These are phyloP conservation scores for Ammodramus savannarum DNA, from an alignment of 2,113 vertebrate genomes.

Conservation along the genomic window DNA sequence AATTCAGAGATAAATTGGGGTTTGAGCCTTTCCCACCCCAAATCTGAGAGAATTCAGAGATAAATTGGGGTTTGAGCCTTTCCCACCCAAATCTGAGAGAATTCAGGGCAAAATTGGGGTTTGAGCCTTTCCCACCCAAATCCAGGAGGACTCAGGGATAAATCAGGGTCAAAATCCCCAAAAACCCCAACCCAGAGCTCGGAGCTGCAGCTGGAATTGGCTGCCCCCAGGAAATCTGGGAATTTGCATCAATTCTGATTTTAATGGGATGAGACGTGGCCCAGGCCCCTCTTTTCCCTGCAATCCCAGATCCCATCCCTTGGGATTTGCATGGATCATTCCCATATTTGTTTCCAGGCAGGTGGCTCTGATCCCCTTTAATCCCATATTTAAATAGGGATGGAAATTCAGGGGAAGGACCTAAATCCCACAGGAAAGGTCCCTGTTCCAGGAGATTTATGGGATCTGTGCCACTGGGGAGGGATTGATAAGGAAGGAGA, in stretches of 20 bases:
- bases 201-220: background rate
- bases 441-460: background rate
- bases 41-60: fast-evolving
- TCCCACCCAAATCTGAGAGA: background rate
- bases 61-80: background rate
- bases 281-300: background rate
- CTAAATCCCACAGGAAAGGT: background rate
- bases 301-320: background rate
- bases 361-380: background rate
- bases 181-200: background rate
- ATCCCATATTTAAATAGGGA: background rate
- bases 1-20: background rate
- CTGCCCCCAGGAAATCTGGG: background rate
- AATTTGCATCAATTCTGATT: background rate
- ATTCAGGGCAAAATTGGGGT: background rate
- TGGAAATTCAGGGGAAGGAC: background rate
- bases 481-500: background rate
- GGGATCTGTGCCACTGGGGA: fast-evolving
- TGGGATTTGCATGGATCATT: background rate
- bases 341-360: background rate
- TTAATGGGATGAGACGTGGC: too few species aligned
- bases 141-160: background rate
- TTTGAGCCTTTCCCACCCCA: background rate
- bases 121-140: background rate
- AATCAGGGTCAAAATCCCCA: background rate